Percentiles rank a stretch among this genome's conserved stretches.
These are phyloP conservation scores for Platycheirus albimanus DNA, from an alignment of 2,888 invertebrate genomes.

Conservation along the genomic window DNA sequence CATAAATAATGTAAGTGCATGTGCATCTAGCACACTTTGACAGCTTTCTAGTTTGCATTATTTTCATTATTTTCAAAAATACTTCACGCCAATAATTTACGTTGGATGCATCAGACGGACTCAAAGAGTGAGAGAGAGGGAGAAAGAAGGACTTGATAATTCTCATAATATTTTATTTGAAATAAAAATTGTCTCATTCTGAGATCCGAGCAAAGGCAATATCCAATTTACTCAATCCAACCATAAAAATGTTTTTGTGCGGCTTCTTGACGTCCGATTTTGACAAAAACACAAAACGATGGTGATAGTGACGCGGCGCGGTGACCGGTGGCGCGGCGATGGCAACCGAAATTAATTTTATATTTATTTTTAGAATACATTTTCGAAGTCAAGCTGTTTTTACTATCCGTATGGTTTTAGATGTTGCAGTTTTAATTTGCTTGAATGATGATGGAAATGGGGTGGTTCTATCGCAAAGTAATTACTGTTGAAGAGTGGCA, in stretches of 20 bases:
- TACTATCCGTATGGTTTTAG: too few species aligned
- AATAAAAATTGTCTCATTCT: slow-evolving; percentile 25
- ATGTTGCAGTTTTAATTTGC: slow-evolving; percentile 54
- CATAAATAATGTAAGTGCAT: slow-evolving; percentile 12
- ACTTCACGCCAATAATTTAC: too few species aligned
- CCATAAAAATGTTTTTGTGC: not conserved
- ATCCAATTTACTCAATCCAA: slow-evolving; percentile 23
- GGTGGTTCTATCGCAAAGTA: slow-evolving; percentile 25
- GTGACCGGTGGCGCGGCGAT: slow-evolving; percentile 1
- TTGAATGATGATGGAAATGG: slow-evolving; percentile 48
- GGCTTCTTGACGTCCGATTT: slow-evolving; percentile 15
- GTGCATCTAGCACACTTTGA: slow-evolving; percentile 13
- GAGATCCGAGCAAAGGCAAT: slow-evolving; percentile 23
- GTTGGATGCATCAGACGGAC: too few species aligned
- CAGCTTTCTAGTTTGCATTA: slow-evolving; percentile 3
- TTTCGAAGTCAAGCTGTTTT: too few species aligned
- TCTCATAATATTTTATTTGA: slow-evolving; percentile 8
- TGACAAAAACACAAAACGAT: not conserved
- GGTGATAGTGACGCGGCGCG: not conserved
- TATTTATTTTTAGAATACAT: slow-evolving; percentile 47
- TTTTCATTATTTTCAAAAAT: not conserved
- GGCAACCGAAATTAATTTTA: slow-evolving; percentile 12
- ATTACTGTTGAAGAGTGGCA: slow-evolving; percentile 41
- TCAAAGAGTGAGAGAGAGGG: too few species aligned
- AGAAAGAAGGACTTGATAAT: too few species aligned